Base-by-base conservation (phyloP, 1,140 invertebrate genomes). In the Neotoxoptera formosana region DNA sequence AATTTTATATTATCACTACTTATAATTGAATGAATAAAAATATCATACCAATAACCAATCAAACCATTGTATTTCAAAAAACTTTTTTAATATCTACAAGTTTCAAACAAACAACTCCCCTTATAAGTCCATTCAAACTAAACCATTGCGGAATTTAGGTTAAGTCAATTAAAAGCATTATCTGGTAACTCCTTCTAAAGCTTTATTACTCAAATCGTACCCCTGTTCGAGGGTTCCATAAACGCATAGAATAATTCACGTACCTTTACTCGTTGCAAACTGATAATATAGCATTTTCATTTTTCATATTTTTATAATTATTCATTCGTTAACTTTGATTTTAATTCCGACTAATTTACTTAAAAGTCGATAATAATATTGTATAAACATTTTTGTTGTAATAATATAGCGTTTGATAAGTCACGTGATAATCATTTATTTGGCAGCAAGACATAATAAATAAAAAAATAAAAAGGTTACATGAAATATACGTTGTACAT, bases 161-260 rank as follows among this genome's bases (percentile, higher is more conserved):
- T n/a, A 76, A 76, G 60, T 76, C 60, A 76, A 76, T 76, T 76
- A 76, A 76, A 76, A 76, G 60, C 60, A 76, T 76, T 76, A 76
- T 76, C n/a, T 83, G 20, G 34, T 36, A 83, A 83, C 76, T 83
- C 76, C 76, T 34, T 36, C 76, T 36, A 83, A 83, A 83, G 76
- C 34, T 83, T 83, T 83, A 83, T 83, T 83, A 83, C 76, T 83
- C 34, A 34, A 83, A 83, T 83, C 7, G 21, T n/a, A 83, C 76
- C 34, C 34, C 34, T 83, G 34, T 83, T 36, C 20, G n/a, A 23
- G 36, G 17, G 34, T 36, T 81, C 34, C 17, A 83, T 23, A 83
- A 83, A 76, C n/a, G 60, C 2, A 76, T 76, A n/a, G 60, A n/a
- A 76, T 34, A 76, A 76, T 14, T n/a, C n/a, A 14, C 60, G 1